Evolutionary conservation across 2,797 vertebrate species (phyloP).

Genomic region (Gadopsis marmoratus): DNA sequence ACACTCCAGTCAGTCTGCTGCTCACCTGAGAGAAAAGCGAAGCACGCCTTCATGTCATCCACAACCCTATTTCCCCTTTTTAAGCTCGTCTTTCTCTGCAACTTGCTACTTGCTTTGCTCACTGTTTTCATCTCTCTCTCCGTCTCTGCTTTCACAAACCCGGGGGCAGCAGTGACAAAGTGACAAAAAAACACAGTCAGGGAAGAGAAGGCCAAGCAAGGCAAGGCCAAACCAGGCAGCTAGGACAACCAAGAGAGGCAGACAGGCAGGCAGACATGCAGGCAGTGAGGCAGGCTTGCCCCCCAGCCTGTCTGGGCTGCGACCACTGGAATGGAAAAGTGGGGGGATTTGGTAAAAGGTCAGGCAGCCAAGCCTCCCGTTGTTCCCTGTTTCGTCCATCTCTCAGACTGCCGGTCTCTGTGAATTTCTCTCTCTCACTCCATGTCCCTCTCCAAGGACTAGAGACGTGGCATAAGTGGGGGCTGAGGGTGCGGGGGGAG

Average conservation of each 20-base stretch:
- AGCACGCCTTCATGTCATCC: constrained; percentile 24
- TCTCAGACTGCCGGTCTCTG: constrained; percentile 58
- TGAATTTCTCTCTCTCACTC: constrained; percentile 53
- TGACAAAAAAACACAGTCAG: constrained; percentile 56
- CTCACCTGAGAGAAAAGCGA: constrained; percentile 60
- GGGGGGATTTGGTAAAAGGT: constrained; percentile 83
- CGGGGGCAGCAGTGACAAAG: constrained; percentile 44
- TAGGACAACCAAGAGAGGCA: constrained; percentile 50
- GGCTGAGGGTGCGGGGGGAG: constrained; percentile 32
- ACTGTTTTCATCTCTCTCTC: constrained; percentile 25
- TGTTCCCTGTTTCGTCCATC: constrained; percentile 67
- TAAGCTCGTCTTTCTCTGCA: constrained; percentile 38
- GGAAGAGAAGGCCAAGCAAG: constrained; percentile 27
- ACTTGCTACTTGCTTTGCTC: constrained; percentile 33
- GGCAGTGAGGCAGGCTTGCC: constrained; percentile 65
- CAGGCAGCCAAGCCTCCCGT: constrained; percentile 76
- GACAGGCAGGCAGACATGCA: constrained; percentile 41
- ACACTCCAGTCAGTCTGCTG: constrained; percentile 57
- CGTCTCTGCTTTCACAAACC: constrained; percentile 42
- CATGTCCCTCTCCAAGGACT: constrained; percentile 57
- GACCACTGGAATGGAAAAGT: constrained; percentile 84
- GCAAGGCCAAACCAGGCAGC: constrained; percentile 40
- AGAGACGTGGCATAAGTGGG: constrained; percentile 45
- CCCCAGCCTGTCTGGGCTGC: constrained; percentile 81
- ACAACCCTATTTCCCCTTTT: constrained; percentile 8